Percentiles rank a stretch among this genome's conserved stretches.
Conservation (phyloP, 2,888 invertebrate species). For the Nomada fabriciana region DNA sequence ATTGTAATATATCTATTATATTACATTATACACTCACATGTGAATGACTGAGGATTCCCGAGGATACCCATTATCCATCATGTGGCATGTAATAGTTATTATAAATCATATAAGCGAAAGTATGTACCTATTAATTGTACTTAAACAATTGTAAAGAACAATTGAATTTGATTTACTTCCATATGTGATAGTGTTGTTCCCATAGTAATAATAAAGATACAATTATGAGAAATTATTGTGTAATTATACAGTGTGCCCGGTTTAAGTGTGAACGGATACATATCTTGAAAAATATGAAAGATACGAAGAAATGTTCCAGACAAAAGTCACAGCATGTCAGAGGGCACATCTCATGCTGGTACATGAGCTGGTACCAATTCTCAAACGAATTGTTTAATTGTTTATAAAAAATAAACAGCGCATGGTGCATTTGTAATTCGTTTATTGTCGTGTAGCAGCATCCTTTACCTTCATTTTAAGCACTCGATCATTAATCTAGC, state of each 20-base stretch:
- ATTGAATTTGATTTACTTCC: slow-evolving; percentile 40
- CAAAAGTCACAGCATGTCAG: no score
- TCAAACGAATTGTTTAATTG: no score
- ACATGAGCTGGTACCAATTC: no score
- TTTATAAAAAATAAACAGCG: no score
- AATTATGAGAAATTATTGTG: slow-evolving; percentile 38
- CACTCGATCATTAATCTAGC: no score
- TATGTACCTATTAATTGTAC: slow-evolving; percentile 33
- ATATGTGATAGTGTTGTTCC: slow-evolving; percentile 55
- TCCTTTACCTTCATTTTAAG: no score
- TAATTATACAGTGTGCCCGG: no score
- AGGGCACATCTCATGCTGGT: no score
- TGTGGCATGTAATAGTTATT: slow-evolving; percentile 39
- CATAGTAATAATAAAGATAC: slow-evolving; percentile 38
- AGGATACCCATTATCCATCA: slow-evolving; percentile 1
- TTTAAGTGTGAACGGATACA: not conserved
- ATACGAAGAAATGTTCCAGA: no score
- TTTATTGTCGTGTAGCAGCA: no score
- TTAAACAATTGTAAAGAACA: slow-evolving; percentile 56
- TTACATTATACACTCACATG: slow-evolving; percentile 42
- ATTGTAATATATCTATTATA: slow-evolving; percentile 52
- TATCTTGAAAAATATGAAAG: not conserved
- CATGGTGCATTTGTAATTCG: no score
- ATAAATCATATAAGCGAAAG: slow-evolving; percentile 34
- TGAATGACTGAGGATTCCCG: slow-evolving; percentile 28